These are phyloP conservation scores for Strigops habroptila DNA, from an alignment of 2,113 vertebrate genomes.

Conservation along the genomic window DNA sequence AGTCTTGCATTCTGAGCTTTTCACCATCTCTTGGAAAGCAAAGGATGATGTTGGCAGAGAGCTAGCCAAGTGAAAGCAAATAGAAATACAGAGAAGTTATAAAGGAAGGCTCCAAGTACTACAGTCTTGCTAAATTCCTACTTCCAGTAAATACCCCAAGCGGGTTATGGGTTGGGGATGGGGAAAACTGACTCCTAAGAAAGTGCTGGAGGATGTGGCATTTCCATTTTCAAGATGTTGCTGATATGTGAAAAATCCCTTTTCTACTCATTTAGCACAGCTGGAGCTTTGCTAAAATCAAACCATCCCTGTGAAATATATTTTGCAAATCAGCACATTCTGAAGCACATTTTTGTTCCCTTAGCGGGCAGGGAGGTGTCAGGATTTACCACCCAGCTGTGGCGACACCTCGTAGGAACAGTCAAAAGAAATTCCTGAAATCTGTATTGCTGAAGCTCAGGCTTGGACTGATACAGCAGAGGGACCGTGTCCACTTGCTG, in stretches of 20 bases:
- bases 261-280: slow-evolving; percentile 5
- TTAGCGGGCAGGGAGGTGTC: neutral
- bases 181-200: neutral
- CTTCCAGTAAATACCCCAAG: neutral
- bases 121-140: neutral
- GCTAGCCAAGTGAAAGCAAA: neutral
- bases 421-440: neutral
- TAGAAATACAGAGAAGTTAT: neutral
- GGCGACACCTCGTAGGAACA: neutral
- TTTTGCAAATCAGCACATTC: slow-evolving; percentile 30
- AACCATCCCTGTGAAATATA: neutral
- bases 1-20: neutral
- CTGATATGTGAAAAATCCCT: slow-evolving; percentile 7
- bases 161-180: neutral
- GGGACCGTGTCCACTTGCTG: neutral
- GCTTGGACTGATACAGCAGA: neutral
- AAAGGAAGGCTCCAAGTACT: neutral
- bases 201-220: neutral
- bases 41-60: neutral
- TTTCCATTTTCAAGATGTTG: slow-evolving; percentile 20
- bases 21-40: neutral
- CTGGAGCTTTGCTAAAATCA: slow-evolving; percentile 18
- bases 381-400: neutral
- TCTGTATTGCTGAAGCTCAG: neutral
- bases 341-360: neutral